Conservation (phyloP, 2,888 invertebrate genomes). For the Meiosimyza platycephala region DNA sequence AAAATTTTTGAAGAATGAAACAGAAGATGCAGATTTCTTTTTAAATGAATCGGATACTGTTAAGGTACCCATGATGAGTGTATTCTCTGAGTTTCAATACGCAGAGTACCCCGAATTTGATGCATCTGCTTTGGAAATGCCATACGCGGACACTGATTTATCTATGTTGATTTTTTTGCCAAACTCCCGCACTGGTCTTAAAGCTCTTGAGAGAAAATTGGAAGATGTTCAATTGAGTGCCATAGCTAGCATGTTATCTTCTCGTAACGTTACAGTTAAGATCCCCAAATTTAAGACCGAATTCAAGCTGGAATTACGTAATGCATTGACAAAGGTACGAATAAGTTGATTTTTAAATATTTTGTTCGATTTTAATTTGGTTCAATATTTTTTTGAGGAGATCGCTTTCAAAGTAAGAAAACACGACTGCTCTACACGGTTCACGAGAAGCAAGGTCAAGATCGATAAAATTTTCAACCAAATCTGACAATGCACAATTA, state of each 20-base stretch:
- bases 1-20: constrained; percentile 73
- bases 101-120: constrained; percentile 52
- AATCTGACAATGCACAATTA: too few species aligned
- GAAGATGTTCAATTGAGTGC: constrained; percentile 70
- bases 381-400: too few species aligned
- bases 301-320: constrained; percentile 74
- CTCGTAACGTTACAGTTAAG: constrained; percentile 67
- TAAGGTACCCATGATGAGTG: constrained; percentile 78
- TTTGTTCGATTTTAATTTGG: too few species aligned
- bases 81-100: constrained; percentile 56
- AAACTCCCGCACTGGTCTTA: constrained; percentile 75
- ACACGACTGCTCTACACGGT: too few species aligned
- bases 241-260: constrained; percentile 70
- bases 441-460: too few species aligned
- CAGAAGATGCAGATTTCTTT: constrained; percentile 75
- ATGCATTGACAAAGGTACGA: constrained; percentile 70
- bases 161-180: constrained; percentile 84
- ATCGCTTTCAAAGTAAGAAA: too few species aligned
- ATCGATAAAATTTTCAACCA: too few species aligned
- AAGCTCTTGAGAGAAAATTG: constrained; percentile 74
- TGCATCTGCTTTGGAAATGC: constrained; percentile 71
- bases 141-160: constrained; percentile 76
- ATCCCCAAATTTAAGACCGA: constrained; percentile 88
- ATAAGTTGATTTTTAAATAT: too few species aligned
- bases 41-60: constrained; percentile 68